These are phyloP conservation scores for Cardiocondyla obscurior DNA, from an alignment of 1,140 invertebrate genomes.

Conservation along the genomic window DNA sequence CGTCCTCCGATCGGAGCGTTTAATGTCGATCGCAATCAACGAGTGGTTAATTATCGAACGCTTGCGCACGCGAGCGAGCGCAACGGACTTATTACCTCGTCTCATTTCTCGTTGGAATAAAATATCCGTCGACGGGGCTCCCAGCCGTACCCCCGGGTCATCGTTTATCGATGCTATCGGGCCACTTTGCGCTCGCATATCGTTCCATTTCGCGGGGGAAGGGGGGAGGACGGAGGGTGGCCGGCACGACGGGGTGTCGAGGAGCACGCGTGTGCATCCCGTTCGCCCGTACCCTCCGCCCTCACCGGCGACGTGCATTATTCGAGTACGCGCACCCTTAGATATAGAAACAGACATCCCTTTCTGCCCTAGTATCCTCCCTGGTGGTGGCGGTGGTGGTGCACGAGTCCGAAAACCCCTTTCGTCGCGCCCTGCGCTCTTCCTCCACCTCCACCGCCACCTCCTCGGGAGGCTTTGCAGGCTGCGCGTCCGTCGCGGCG, in stretches of 20 bases:
- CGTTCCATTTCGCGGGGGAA: conserved; percentile 10
- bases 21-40: neutral
- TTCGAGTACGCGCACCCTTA: conserved; percentile 40
- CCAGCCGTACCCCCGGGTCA: neutral
- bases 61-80: too few relatives aligned
- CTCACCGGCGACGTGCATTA: conserved; percentile 17
- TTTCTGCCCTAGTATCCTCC: conserved; percentile 31
- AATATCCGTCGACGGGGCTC: conserved; percentile 3
- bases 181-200: conserved; percentile 33
- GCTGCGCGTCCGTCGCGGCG: conserved; percentile 75
- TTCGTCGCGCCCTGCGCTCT: conserved; percentile 36
- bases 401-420: conserved; percentile 38
- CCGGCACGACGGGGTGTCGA: neutral
- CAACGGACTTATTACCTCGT: neutral
- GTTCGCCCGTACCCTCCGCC: neutral
- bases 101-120: neutral
- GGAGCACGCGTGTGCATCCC: conserved; percentile 23
- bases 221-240: too few relatives aligned
- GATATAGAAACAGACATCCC: conserved; percentile 60
- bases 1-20: neutral
- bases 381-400: neutral
- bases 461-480: conserved; percentile 69
- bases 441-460: conserved; percentile 49
- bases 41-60: neutral
- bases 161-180: conserved; percentile 28